Conservation (phyloP, 2,888 invertebrate genomes). For the Prenolepis imparis region DNA sequence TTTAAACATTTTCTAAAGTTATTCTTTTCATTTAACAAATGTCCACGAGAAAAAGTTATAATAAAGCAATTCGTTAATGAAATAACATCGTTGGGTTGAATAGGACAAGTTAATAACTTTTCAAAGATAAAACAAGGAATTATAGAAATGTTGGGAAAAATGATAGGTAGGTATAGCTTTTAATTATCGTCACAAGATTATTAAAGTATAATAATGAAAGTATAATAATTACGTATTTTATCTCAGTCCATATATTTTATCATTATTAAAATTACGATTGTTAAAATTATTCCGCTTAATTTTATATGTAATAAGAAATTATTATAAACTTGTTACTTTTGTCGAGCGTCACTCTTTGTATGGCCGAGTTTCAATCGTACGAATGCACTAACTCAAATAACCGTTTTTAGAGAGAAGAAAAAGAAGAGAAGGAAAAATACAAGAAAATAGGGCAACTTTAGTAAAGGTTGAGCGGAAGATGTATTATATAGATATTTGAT, state of each 20-base stretch:
- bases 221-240: background rate
- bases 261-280: background rate
- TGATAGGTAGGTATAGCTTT: background rate
- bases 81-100: background rate
- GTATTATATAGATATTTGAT: conserved; percentile 52
- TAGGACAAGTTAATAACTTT: background rate
- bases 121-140: background rate
- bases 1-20: background rate
- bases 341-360: background rate
- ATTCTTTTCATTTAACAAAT: conserved; percentile 7
- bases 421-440: background rate
- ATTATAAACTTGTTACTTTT: background rate
- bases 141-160: background rate
- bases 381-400: conserved; percentile 5
- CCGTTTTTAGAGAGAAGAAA: background rate
- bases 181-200: background rate
- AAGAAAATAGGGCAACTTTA: background rate
- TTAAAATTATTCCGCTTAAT: background rate
- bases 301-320: background rate
- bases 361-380: background rate
- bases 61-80: background rate
- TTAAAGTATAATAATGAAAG: background rate
- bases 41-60: background rate
- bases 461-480: background rate
- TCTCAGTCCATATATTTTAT: background rate